Evolutionary conservation across 2,888 invertebrate species (phyloP), one percentile per base, ranked within the genome.

Genomic region (Calephelis perditalis): DNA sequence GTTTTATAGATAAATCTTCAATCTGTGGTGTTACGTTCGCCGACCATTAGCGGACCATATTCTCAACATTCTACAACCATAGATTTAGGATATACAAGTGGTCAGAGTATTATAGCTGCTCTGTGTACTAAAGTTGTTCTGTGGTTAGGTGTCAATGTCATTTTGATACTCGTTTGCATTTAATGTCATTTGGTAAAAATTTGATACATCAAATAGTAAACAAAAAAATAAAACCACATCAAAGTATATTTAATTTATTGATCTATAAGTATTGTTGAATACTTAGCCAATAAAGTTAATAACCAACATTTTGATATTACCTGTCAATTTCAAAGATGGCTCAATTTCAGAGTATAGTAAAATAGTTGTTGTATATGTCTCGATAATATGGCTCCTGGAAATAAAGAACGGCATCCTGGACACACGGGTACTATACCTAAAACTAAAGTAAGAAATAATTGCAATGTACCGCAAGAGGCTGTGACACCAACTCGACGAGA

Each of bases 371-470:
- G 8, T 43, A 7, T 3, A 58, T 43, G 40, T 40, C 47, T 58
- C 40, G 11, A 37, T n/a, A 86, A 82, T 81, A 89, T 90, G 90
- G 89, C 90, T 79, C 90, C 90, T 79, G 89, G 88, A 70, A 89
- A 87, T 77, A 89, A 89, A 77, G 88, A 89, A 71, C 79, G 90
- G 64, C 87, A 88, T 74, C 81, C 89, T 72, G 79, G 82, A 73
- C 88, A 89, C 73, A 94, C 94, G 72, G 94, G 94, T 70, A 94
- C 94, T 49, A 94, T 94, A 72, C 94, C 94, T 68, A 94, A 94
- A 86, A 90, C 92, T 60, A 93, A 92, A 83, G 86, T 90, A 62
- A 84, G 92, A 68, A 92, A 92, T 75, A 92, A 92, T 77, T 92
- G 92, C 81, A 89, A 91, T 84, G 91, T 91, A 36, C 91, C 91